Evolutionary conservation across 2,888 invertebrate genomes (phyloP), one percentile per base, ranked within the genome.

Genomic region (Seira musarum): DNA sequence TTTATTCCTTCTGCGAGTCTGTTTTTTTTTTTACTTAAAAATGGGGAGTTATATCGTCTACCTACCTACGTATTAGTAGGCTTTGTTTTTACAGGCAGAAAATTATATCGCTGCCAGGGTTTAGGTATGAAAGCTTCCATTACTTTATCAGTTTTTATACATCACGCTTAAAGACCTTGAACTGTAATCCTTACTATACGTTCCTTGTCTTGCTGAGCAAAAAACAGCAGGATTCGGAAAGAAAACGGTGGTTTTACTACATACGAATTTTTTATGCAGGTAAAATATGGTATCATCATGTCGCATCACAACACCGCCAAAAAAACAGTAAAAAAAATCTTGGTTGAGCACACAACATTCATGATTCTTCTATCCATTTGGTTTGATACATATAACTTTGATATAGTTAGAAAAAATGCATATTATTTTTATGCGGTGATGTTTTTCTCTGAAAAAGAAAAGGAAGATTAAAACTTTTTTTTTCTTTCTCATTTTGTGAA

Each of bases 181-280:
- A 77, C 76, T 69, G 30, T 69, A 77, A 77, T 77, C 76, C 76
- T 40, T 77, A 53, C 21, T 13, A 49, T n/a, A 8, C 49, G 49
- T 15, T 49, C 15, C 15, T 13, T 21, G 25, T 53, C 15, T 35
- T 57, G 46, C 61, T 22, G 53, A 63, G 53, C 30, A 68, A 60
- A 67, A 49, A 49, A n/a, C 49, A 49, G 49, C 49, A 49, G 49
- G 49, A 30, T 8, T 30, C 30, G 30, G 49, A 49, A 49, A n/a
- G 49, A 49, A 49, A n/a, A 49, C 49, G 2, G 49, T 13, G 15
- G 49, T 49, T 49, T 49, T 49, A 49, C n/a, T n/a, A 49, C 49
- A 49, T 8, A 49, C 3, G 15, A n/a, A 49, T n/a, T n/a, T 49
- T 49, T 49, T 49, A 49, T 49, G 49, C 49, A 49, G 49, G 49